Conservation (phyloP, 2,113 vertebrate genomes). For the Azemiops feae region DNA sequence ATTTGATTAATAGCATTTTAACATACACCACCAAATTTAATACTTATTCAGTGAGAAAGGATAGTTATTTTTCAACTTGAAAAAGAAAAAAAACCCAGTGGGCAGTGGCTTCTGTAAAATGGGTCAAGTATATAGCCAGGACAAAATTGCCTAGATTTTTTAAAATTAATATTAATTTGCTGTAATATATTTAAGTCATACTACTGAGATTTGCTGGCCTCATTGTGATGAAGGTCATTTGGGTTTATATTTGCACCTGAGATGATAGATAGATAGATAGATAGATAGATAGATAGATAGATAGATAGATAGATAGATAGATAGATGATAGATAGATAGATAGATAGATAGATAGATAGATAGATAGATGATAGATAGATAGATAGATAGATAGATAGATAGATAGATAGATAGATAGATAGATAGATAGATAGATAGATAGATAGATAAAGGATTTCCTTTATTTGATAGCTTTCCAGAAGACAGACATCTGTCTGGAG, state of each 20-base stretch:
- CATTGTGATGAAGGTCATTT: background rate
- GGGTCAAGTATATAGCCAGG: conserved; percentile 1
- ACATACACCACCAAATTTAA: conserved; percentile 41
- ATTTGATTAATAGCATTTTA: conserved; percentile 28
- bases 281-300: no score
- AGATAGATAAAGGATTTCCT: background rate
- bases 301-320: background rate
- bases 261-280: background rate
- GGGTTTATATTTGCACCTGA: background rate
- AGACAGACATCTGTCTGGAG: background rate
- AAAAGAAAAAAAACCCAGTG: background rate
- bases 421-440: no score
- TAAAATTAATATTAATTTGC: conserved; percentile 5
- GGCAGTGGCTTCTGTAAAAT: conserved; percentile 16
- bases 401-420: background rate
- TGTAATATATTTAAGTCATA: conserved; percentile 21
- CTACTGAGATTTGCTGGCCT: background rate
- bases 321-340: no score
- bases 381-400: background rate
- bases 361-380: no score
- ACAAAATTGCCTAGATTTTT: conserved; percentile 6
- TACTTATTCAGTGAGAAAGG: conserved; percentile 35
- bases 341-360: no score
- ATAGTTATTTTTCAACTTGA: conserved; percentile 34
- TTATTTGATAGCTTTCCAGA: background rate